Conservation (phyloP, 2,113 vertebrate species). For the Chionis minor region DNA sequence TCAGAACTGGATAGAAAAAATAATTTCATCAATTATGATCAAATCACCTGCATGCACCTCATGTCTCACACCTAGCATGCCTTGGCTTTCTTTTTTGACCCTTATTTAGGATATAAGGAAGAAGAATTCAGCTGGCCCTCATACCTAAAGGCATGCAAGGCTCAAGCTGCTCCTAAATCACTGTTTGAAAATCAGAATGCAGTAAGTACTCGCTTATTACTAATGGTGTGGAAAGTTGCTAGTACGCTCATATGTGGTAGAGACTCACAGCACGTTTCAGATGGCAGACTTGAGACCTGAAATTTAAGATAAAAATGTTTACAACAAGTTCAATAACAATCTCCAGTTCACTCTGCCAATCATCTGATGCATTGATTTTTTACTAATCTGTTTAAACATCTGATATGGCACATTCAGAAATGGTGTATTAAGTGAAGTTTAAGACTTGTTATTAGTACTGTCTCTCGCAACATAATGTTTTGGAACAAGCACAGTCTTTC, state of each 20-base stretch:
- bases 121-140: conserved; percentile 86
- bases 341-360: background rate
- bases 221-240: background rate
- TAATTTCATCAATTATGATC: background rate
- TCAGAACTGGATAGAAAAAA: background rate
- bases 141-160: conserved; percentile 84
- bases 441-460: background rate
- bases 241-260: background rate
- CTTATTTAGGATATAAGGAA: conserved; percentile 79
- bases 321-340: background rate
- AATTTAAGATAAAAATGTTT: background rate
- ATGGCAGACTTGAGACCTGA: background rate
- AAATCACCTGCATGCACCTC: background rate
- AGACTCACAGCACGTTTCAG: background rate
- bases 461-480: background rate
- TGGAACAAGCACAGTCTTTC: background rate
- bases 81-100: background rate
- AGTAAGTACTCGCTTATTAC: conserved; percentile 69
- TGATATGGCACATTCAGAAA: background rate
- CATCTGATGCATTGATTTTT: background rate
- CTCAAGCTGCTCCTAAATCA: conserved; percentile 85
- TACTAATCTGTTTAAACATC: background rate
- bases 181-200: conserved; percentile 88
- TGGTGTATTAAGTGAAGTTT: background rate
- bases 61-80: background rate